Base-by-base conservation (phyloP, 2,113 vertebrate species). In the Isurus oxyrinchus region DNA sequence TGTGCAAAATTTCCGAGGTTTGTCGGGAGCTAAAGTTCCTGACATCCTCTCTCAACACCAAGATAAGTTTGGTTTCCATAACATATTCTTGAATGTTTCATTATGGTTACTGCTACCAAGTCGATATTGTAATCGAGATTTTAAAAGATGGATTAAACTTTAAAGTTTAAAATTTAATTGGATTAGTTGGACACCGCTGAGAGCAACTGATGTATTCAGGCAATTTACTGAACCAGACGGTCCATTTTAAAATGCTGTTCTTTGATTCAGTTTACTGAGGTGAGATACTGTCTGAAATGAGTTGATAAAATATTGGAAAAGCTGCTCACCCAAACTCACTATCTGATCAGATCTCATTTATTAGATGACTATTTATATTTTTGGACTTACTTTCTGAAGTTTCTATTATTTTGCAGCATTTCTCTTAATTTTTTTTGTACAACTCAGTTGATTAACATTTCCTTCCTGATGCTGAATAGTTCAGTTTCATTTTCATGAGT, bases 81-180 rank as follows among this genome's bases (percentile, higher is more conserved):
- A 0, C 14, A 19, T 3, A 66, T 0, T 66, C 63, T 66, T 88
- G 84, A 49, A 94, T 8, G 6, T 40, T 23, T 44, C 57, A 53
- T 87, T 35, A 25, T 59, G 55, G 90, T 66, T 63, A 61, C 19
- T 49, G 13, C 44, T 49, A 87, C 84, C 84, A 87, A 87, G 25
- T 44, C 19, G 66, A 66, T 40, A 31, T 25, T 44, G 44, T 44
- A 63, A 94, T 67, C 11, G 59, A 66, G 35, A 94, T 94, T 94
- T 53, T 93, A 66, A 94, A 66, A 94, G 5, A 31, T 66, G 59
- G 91, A 61, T 94, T 94, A 66, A 91, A 63, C 90, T 63, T 27
- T 91, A 94, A 94, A 94, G 40, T 94, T 35, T 63, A 93, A 57
- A 94, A 27, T 19, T 66, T 94, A 94, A 94, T 66, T 94, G 61